phyloP scores from a whole-genome alignment of 2,113 vertebrate species.

The Rostratula benghalensis region DNA sequence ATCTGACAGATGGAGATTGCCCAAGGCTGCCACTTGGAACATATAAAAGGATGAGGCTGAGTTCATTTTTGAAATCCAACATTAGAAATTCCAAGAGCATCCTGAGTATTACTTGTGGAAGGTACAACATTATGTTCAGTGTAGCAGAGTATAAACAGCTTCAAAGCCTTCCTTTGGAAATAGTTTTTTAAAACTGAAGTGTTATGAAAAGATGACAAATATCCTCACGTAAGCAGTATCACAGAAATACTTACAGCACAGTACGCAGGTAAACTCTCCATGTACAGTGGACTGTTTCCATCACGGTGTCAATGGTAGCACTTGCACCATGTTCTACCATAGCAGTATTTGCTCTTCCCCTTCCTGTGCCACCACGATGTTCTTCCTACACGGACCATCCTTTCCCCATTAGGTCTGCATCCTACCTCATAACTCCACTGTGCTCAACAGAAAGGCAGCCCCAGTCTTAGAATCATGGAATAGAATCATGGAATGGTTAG shows the following conservation, averaged over 20 bases:
- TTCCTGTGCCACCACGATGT: not conserved
- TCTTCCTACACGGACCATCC: not conserved
- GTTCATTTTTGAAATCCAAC: conserved; percentile 28
- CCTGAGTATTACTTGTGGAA: conserved; percentile 26
- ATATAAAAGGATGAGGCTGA: conserved; percentile 39
- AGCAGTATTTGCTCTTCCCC: not conserved
- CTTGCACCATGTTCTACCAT: not conserved
- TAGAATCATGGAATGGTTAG: too few species aligned
- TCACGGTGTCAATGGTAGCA: not conserved
- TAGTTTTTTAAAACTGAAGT: not conserved
- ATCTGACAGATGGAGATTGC: conserved; percentile 68
- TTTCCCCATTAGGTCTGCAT: not conserved
- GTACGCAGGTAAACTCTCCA: not conserved
- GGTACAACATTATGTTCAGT: conserved; percentile 18
- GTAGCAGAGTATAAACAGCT: not conserved
- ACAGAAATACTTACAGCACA: not conserved
- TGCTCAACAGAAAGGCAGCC: not conserved
- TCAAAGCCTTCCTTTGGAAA: not conserved
- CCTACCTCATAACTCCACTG: not conserved
- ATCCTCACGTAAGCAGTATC: not conserved
- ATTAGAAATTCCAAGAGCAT: conserved; percentile 54
- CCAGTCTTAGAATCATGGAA: not conserved
- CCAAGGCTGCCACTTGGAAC: conserved; percentile 58
- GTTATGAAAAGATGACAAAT: not conserved
- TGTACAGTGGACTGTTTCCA: not conserved